Conservation (phyloP, 2,888 invertebrate genomes). For the Lissocephala sabroskyi region DNA sequence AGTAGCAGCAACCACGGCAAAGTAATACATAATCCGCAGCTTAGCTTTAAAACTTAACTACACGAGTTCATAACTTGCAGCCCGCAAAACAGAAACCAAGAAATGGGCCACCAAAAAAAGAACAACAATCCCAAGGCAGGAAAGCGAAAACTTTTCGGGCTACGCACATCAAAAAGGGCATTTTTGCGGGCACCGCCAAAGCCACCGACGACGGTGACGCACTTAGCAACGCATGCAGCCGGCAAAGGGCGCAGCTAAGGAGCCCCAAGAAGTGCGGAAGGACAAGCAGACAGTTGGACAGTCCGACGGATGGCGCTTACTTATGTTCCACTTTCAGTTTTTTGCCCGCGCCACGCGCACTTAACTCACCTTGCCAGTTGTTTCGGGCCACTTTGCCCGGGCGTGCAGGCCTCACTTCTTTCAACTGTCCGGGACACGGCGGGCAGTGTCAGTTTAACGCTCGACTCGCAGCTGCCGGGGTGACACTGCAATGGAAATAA, state of each 20-base stretch:
- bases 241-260: conserved; percentile 9
- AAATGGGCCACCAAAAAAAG: not conserved
- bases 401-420: no score
- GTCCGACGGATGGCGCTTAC: no score
- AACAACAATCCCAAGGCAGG: not conserved
- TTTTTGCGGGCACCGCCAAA: no score
- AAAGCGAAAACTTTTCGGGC: conserved; percentile 3
- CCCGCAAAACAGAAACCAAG: conserved; percentile 10
- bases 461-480: no score
- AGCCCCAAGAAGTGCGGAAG: no score
- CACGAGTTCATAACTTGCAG: conserved; percentile 57
- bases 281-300: no score
- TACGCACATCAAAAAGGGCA: no score
- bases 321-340: not conserved
- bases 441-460: no score
- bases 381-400: conserved; percentile 19
- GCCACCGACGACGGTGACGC: no score
- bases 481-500: conserved; percentile 42
- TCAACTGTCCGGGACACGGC: not conserved
- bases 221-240: conserved; percentile 31
- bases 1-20: conserved; percentile 37
- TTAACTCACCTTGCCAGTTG: conserved; percentile 12
- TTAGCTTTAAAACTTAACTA: conserved; percentile 63
- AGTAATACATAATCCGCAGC: conserved; percentile 60
- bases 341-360: not conserved